Base-by-base conservation (phyloP, 2,797 vertebrate species). In the Allobates femoralis region DNA sequence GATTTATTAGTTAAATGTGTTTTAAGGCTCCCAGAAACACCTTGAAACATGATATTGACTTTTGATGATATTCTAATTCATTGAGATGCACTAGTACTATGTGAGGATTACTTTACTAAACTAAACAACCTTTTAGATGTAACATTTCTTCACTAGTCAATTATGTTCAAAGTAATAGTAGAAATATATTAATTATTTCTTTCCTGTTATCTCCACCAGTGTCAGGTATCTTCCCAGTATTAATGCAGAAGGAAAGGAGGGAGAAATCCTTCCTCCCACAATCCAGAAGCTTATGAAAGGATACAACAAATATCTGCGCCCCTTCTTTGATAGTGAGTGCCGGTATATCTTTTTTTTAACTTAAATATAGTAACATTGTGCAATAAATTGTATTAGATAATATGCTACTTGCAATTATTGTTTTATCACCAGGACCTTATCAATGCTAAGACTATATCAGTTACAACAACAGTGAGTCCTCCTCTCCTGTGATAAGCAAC, bases 281-380 rank as follows among this genome's bases (percentile, higher is more conserved):
- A 96, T 98, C 92, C 96, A 98, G 89, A 96, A 94, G 91, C 95
- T 98, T 93, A 96, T 98, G 95, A 96, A 96, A 93, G 97, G 97
- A 90, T 98, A 98, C 93, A 97, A 98, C 94, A 98, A 97, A 92
- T 98, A 98, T 92, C 95, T 98, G 28, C 94, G 97, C 89, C 97
- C 97, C 14, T 97, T 97, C 92, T 98, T 98, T 94, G 96, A 96
- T 84, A 94, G 97, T 98, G 95, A 87, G 86, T 84, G 50, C 23
- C 53, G 12, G 15, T 32, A 3, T 58, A 23, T 81, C 51, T 30
- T 19, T 11, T 51, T 10, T 4, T n/a, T n/a, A n/a, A 73, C 1
- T 18, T 14, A 73, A 37, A 8, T 11, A 26, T n/a, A 28, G 23
- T 3, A 21, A 21, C 19, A 21, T 11, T 21, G 23, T 11, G 60